Evolutionary conservation across 1,140 invertebrate genomes (phyloP), one percentile per base, ranked within the genome.

Genomic region (Dufourea novaeangliae): DNA sequence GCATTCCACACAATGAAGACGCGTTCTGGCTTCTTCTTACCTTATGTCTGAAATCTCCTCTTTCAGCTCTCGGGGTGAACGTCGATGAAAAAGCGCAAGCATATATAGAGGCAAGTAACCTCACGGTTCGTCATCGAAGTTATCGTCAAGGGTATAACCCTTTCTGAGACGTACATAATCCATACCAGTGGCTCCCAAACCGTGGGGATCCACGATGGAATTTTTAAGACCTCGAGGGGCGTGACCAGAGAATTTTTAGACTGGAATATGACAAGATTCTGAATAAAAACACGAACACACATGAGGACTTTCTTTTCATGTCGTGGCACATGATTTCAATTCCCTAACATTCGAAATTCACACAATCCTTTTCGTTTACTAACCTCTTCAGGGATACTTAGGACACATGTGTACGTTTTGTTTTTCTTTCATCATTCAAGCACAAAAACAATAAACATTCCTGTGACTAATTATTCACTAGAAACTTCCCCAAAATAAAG

Each of bases 61-160:
- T 41, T 57, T 57, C 67, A 41, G 22, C 52, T 41, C 52, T 41
- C 20, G 25, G 25, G 17, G 12, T 50, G 66, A 54, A 12, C 67
- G 10, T 10, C 46, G 66, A 37, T 52, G 67, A 57, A 70, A 70
- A 70, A 41, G 52, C 27, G 52, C 14, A n/a, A 17, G 52, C 34
- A 11, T 8, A 11, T 8, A 32, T 29, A 70, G 52, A 57, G 34
- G 27, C 67, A 27, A 57, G 52, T 29, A 56, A 22, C 20, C 67
- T 54, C 34, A 6, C 17, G 27, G 25, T 41, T 34, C 67, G 25
- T 41, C 67, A 2, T 69, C 67, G 34, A 57, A 57, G 67, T 70
- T 41, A 57, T 32, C 52, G 67, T 32, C 67, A 11, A 57, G 67
- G 52, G 37, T 41, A 57, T 57, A 70, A 57, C 20, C 52, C 67